A percentile compares a stretch with the other conserved stretches of the same genome.
phyloP scores from a whole-genome alignment of 2,113 vertebrate genomes.

The Gavia stellata region DNA sequence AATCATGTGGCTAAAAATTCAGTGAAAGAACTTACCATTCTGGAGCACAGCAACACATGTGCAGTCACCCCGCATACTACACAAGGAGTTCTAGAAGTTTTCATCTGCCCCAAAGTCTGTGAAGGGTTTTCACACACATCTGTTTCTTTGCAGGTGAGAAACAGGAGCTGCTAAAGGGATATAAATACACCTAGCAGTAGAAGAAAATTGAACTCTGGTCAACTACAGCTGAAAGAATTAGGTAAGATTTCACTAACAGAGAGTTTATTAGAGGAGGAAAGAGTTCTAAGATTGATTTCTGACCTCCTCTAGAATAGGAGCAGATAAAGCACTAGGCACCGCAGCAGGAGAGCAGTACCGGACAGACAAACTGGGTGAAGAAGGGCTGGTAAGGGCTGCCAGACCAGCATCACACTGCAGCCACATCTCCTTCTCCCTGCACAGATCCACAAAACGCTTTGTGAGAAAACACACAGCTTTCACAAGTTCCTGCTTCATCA shows the following conservation, averaged over 20 bases:
- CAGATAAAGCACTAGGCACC: not conserved
- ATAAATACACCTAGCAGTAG: not conserved
- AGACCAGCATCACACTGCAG: no score
- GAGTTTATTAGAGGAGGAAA: not conserved
- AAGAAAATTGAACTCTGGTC: not conserved
- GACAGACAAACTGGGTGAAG: accelerated
- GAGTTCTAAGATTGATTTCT: not conserved
- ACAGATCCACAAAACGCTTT: not conserved
- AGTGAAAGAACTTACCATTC: not conserved
- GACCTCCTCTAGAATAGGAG: not conserved
- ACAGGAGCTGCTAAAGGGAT: not conserved
- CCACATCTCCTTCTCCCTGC: not conserved
- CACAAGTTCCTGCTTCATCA: not conserved
- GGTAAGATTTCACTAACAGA: not conserved
- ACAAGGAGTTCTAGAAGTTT: not conserved
- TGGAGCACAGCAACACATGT: accelerated
- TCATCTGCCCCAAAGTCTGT: not conserved
- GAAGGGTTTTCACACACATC: not conserved
- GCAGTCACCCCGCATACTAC: not conserved
- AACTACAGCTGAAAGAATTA: not conserved
- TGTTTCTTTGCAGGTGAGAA: not conserved
- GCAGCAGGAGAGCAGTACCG: not conserved
- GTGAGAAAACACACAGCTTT: not conserved
- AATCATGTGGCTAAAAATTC: not conserved
- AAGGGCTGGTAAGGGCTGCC: not conserved